Percentiles rank a stretch among this genome's conserved stretches.
phyloP scores from a whole-genome alignment of 2,888 invertebrate genomes.

The Athalia rosae region DNA sequence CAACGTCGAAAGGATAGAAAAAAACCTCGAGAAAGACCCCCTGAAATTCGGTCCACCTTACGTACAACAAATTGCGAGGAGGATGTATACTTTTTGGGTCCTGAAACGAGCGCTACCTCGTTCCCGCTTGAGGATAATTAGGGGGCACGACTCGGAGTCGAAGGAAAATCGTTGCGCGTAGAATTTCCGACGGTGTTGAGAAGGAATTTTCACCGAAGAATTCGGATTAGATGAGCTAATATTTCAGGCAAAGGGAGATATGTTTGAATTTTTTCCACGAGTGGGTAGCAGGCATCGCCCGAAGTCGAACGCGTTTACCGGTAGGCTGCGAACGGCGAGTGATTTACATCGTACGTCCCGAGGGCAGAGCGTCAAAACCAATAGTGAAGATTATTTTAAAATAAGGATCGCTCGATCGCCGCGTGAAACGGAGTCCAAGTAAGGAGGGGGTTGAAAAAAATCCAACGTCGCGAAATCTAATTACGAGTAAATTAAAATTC shows the following conservation, averaged over 20 bases:
- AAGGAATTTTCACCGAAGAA: no score
- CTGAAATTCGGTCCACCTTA: no score
- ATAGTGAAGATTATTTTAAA: slow-evolving; percentile 63
- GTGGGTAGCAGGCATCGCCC: background rate
- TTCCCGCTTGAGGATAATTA: slow-evolving; percentile 70
- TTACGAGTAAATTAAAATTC: no score
- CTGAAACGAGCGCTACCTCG: slow-evolving; percentile 54
- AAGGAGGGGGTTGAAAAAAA: no score
- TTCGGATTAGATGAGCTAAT: no score
- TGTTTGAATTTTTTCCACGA: no score
- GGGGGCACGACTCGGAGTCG: slow-evolving; percentile 43
- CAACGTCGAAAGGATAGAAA: no score
- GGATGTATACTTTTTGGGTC: background rate
- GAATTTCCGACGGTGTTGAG: background rate
- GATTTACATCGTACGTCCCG: slow-evolving; percentile 64
- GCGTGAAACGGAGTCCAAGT: no score
- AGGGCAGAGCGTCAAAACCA: slow-evolving; percentile 65
- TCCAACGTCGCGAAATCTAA: no score
- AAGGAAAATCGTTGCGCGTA: background rate
- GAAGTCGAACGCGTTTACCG: no score
- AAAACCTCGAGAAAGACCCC: no score
- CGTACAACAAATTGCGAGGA: background rate
- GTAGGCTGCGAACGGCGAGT: slow-evolving; percentile 50
- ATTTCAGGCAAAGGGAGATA: no score
- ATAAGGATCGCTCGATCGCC: slow-evolving; percentile 35